A percentile compares a stretch with the other conserved stretches of the same genome.
These are phyloP conservation scores for Campylomormyrus numenius DNA, from an alignment of 2,113 vertebrate species.

Conservation along the genomic window DNA sequence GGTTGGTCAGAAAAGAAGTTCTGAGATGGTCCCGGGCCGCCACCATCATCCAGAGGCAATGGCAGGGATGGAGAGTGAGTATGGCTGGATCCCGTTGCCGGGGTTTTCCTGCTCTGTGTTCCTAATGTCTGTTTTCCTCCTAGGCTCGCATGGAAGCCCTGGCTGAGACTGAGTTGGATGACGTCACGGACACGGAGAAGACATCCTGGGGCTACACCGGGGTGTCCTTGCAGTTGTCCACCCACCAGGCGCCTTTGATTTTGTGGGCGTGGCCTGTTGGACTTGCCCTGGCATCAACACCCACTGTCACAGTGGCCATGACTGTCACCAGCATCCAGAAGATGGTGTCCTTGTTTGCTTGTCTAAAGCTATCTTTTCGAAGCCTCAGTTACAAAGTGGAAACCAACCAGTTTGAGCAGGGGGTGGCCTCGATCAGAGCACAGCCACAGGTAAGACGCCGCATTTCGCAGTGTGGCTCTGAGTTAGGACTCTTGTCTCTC, in stretches of 20 bases:
- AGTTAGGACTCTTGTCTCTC: background rate
- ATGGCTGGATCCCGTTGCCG: background rate
- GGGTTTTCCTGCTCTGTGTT: background rate
- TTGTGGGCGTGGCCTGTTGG: constrained; percentile 76
- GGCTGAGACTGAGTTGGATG: constrained; percentile 77
- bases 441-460: constrained; percentile 70
- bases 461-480: background rate
- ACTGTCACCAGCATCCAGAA: constrained; percentile 56
- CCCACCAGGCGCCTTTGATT: constrained; percentile 41
- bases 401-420: constrained; percentile 58
- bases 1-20: constrained; percentile 71
- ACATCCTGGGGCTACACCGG: constrained; percentile 26
- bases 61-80: constrained; percentile 84
- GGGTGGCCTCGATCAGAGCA: constrained; percentile 79
- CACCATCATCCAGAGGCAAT: constrained; percentile 60
- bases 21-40: constrained; percentile 66
- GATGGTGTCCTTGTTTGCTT: constrained; percentile 62
- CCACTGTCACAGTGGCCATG: constrained; percentile 49
- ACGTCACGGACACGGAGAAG: constrained; percentile 48
- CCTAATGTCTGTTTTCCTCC: background rate
- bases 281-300: constrained; percentile 68
- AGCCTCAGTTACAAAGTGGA: constrained; percentile 46
- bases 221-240: constrained; percentile 40
- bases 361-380: constrained; percentile 59
- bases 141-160: constrained; percentile 64